Percentiles rank a stretch among this genome's conserved stretches.
Conservation (phyloP, 2,113 vertebrate species). For the Burhinus bistriatus region DNA sequence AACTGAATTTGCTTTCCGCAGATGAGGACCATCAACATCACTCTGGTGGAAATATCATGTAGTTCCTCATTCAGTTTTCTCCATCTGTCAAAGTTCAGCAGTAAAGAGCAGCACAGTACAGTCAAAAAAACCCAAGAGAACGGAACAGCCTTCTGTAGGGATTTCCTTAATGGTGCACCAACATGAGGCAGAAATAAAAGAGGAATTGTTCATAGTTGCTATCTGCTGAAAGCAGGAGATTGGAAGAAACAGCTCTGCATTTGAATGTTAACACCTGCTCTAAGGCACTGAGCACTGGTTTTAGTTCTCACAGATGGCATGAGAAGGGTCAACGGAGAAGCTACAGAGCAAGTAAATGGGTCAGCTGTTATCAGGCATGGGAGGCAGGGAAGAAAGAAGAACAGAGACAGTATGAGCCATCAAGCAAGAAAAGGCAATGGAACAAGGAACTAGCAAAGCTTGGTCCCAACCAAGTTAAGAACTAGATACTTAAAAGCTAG, state of each 20-base stretch:
- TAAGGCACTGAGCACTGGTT: background rate
- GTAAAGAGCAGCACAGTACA: background rate
- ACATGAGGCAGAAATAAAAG: background rate
- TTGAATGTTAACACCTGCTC: conserved; percentile 10
- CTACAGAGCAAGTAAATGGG: background rate
- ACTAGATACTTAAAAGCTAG: background rate
- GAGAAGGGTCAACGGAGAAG: background rate
- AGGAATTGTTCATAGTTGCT: background rate
- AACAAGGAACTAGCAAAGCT: background rate
- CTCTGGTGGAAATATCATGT: background rate
- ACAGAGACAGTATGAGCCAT: background rate
- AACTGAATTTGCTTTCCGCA: background rate
- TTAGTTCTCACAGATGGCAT: background rate
- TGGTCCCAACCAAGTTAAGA: background rate
- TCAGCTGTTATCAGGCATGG: background rate
- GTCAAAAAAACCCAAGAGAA: background rate
- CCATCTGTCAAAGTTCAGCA: background rate
- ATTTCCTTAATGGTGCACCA: background rate
- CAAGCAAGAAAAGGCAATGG: background rate
- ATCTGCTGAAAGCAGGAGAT: background rate
- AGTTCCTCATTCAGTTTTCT: background rate
- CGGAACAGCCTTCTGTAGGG: background rate
- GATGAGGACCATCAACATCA: background rate
- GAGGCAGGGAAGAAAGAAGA: background rate
- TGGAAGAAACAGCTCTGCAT: background rate